Evolutionary conservation across 92 coral and sea anemone genomes (phyloP), one percentile per base, ranked within the genome.

Genomic region (Porites cylindrica): DNA sequence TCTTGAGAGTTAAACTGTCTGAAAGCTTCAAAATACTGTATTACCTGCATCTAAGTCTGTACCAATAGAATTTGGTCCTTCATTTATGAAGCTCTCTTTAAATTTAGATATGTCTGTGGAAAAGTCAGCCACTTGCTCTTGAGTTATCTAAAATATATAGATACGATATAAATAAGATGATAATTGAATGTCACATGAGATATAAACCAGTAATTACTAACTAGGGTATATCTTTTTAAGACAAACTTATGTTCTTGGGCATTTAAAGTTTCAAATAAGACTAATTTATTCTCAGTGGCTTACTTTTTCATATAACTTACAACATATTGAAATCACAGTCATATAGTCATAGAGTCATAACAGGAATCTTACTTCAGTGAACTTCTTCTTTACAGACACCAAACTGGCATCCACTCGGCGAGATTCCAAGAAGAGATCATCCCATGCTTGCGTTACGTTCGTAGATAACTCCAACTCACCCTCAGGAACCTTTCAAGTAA

Each of bases 331-430:
- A 38, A 38, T 38, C 47, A 38, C 0, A 6, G 47, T 38, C 47
- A 38, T 38, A 38, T 38, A 0, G 6, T 38, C 47, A 4, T 38
- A 38, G 0, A 38, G 7, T 38, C 47, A 38, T 38, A 38, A 38
- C 5, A 38, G 9, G 16, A 52, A 19, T 9, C 87, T 73, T 84
- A 97, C 99, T 89, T 97, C 99, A 10, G 99, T 95, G 78, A 97
- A 97, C 61, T 97, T 97, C 96, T 90, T 94, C 86, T 97, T 97
- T n/a, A 97, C 99, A 38, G 99, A 91, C 38, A 97, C 98, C 21
- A 97, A 87, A 85, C 99, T 97, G 77, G 91, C 95, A 72, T 97
- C 99, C 7, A 97, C 98, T 72, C 86, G 82, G 26, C 98, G 94
- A 58, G 99, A 97, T 71, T 97, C 98, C 82, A 83, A 29, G 62